phyloP scores from a whole-genome alignment of 2,888 invertebrate species.

The Cybosia mesomella region DNA sequence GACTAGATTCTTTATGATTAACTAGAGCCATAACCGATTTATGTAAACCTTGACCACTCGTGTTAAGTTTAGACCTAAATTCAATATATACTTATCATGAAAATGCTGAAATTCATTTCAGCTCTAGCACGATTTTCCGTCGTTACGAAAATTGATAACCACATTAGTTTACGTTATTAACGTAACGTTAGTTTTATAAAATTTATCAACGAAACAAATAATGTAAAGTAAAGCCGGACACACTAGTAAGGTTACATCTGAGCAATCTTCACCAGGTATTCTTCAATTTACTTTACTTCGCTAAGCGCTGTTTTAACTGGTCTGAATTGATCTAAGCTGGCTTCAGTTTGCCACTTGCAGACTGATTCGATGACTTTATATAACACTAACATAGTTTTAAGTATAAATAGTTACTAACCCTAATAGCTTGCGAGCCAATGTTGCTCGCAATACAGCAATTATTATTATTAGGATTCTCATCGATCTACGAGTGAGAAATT shows the following conservation, averaged over 20 bases:
- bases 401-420: too few species aligned
- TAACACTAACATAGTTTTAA: too few species aligned
- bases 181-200: too few species aligned
- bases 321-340: too few species aligned
- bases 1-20: not conserved
- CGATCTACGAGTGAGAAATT: too few species aligned
- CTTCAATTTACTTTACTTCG: not conserved
- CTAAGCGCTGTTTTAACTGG: not conserved
- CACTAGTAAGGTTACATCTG: not conserved
- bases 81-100: not conserved
- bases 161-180: too few species aligned
- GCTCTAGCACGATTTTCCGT: not conserved
- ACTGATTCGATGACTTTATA: too few species aligned
- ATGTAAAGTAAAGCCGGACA: not conserved
- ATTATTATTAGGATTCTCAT: too few species aligned
- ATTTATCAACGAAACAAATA: not conserved
- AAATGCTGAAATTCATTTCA: not conserved
- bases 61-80: not conserved
- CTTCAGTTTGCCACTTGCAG: too few species aligned
- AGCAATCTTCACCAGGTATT: too few species aligned
- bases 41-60: not conserved
- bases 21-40: not conserved
- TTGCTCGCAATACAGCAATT: too few species aligned
- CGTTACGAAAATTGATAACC: not conserved
- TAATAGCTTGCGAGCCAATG: too few species aligned